These are phyloP conservation scores for Coleophora flavipennella DNA, from an alignment of 2,888 invertebrate species.

Conservation along the genomic window DNA sequence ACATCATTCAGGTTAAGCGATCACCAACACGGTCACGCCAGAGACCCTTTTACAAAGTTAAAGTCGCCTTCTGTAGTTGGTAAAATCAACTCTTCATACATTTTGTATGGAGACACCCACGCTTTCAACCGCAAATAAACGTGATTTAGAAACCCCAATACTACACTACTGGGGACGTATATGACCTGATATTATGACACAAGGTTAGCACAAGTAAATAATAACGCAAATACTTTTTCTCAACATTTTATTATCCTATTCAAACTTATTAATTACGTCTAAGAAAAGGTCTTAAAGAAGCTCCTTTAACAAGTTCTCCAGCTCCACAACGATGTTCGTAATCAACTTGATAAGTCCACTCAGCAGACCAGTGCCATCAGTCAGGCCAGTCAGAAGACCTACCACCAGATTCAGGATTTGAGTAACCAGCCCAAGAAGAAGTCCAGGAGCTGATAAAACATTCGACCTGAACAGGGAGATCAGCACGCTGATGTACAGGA, in stretches of 20 bases:
- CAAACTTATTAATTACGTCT: not conserved
- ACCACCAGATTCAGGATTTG: conserved; percentile 50
- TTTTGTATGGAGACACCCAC: too few relatives aligned
- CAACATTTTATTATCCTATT: conserved; percentile 5
- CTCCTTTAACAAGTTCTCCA: conserved; percentile 48
- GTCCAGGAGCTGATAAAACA: conserved; percentile 49
- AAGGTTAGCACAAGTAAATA: conserved; percentile 2
- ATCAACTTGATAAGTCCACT: conserved; percentile 50
- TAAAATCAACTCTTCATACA: too few relatives aligned
- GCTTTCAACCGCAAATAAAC: too few relatives aligned
- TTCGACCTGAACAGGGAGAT: conserved; percentile 59
- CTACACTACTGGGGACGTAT: too few relatives aligned
- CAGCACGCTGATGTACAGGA: conserved; percentile 55
- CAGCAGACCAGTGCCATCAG: conserved; percentile 46
- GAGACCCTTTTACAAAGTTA: too few relatives aligned
- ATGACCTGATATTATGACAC: too few relatives aligned
- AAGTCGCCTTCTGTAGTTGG: too few relatives aligned
- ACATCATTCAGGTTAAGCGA: too few relatives aligned
- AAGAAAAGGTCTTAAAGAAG: conserved; percentile 2
- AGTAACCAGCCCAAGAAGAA: conserved; percentile 40
- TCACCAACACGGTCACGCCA: too few relatives aligned
- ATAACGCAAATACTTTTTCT: not conserved
- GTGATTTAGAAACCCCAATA: too few relatives aligned
- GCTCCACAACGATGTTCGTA: conserved; percentile 45
- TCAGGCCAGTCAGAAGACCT: conserved; percentile 44